Evolutionary conservation across 23 tunicate species (phyloP).

Genomic region (Ciona savignyi): DNA sequence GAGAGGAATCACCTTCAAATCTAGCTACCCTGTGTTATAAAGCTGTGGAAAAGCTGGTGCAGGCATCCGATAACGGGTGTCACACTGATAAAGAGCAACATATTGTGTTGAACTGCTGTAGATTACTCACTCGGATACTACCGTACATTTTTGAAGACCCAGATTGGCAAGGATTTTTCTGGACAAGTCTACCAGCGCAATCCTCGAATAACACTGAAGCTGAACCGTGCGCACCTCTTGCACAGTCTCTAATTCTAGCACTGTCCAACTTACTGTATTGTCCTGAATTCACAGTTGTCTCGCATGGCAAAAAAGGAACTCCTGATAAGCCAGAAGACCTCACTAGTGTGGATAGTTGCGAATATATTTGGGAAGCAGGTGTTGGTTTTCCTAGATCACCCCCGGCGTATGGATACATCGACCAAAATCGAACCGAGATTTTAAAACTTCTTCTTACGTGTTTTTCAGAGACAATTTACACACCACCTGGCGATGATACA

Average conservation of each 20-base stretch:
- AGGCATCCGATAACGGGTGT: slow-evolving; percentile 65
- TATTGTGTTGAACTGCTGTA: slow-evolving; percentile 72
- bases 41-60: slow-evolving; percentile 92
- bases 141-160: slow-evolving; percentile 94
- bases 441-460: slow-evolving; percentile 79
- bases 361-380: slow-evolving; percentile 98
- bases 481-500: slow-evolving; percentile 27
- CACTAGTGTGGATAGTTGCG: slow-evolving; percentile 76
- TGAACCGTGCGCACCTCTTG: slow-evolving; percentile 50
- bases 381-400: slow-evolving; percentile 97
- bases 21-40: slow-evolving; percentile 90
- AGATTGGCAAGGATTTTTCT: slow-evolving; percentile 97
- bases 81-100: slow-evolving; percentile 79
- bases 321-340: slow-evolving; percentile 75
- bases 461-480: slow-evolving; percentile 87
- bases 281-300: slow-evolving; percentile 86
- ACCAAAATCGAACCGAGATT: slow-evolving; percentile 76
- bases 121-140: slow-evolving; percentile 83
- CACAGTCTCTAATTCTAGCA: slow-evolving; percentile 81
- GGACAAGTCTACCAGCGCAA: slow-evolving; percentile 65
- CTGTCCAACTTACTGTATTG: slow-evolving; percentile 77
- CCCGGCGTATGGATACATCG: slow-evolving; percentile 72
- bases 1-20: slow-evolving; percentile 95
- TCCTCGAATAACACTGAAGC: slow-evolving; percentile 31
- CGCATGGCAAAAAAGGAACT: slow-evolving; percentile 50